Base-by-base conservation (phyloP, 30 jellyfish, hydroid and myxozoan species). In the Hydra vulgaris region DNA sequence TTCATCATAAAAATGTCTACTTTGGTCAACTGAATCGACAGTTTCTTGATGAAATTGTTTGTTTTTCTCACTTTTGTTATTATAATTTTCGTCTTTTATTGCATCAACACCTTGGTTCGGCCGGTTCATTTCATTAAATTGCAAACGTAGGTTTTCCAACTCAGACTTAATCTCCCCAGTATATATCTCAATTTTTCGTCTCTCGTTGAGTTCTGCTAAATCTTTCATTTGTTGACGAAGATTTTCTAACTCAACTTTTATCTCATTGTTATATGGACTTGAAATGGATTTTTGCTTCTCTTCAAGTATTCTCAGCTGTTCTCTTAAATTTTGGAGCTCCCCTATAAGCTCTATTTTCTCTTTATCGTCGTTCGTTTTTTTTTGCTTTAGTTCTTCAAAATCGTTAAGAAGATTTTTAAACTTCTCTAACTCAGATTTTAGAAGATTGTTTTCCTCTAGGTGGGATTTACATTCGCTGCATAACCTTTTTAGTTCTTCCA, bases 181-280 rank as follows among this genome's bases (percentile, higher is more conserved):
- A 69, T 80, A 80, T 21, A 80, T 19, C 17, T 80, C 87, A 7
- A 73, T 7, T 23, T 68, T 20, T 68, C 16, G 7, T n/a, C 75
- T 20, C 75, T 68, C 26, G 27, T 68, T 68, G 83, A 21, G 70
- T 70, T 70, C 53, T 23, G 87, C 82, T 18, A 80, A 19, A 40
- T 80, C 87, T 70, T 53, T 80, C 87, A 80, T 80, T 80, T 80
- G 87, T 21, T 23, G 68, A 21, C 87, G 67, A 74, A 80, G 68
- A 12, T 70, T 80, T 66, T 80, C 87, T 27, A 80, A 26, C 83
- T 80, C 87, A 8, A 84, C 23, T 53, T 80, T 80, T 40, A 80
- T 23, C 24, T 80, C 87, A 26, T 67, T 74, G 18, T 25, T 66
- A 24, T 66, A 80, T 21, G 87, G 87, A 20, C 83, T 70, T 0